Evolutionary conservation across 2,797 vertebrate genomes (phyloP).

Genomic region (Notolabrus celidotus): DNA sequence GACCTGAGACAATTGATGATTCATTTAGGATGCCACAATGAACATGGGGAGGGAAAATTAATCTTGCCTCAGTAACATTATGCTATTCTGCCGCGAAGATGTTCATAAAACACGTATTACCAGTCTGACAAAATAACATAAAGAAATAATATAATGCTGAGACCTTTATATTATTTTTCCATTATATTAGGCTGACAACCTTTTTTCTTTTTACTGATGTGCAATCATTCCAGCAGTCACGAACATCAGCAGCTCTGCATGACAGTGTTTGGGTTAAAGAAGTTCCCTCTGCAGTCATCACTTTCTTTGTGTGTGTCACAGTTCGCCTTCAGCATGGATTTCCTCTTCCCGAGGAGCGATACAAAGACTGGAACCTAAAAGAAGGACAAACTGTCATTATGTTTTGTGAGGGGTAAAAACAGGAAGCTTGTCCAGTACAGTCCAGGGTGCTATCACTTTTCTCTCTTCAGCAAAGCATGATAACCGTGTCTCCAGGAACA

Average conservation of each 20-base stretch:
- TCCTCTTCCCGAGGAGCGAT: slow-evolving; percentile 64
- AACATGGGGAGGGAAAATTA: slow-evolving; percentile 57
- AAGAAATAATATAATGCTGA: slow-evolving; percentile 5
- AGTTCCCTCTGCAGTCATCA: slow-evolving; percentile 51
- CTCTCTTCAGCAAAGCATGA: slow-evolving; percentile 32
- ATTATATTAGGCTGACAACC: slow-evolving; percentile 1
- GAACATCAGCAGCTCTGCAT: slow-evolving; percentile 14
- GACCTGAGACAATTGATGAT: slow-evolving; percentile 81
- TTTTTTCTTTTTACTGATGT: slow-evolving; percentile 8
- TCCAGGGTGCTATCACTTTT: slow-evolving; percentile 62
- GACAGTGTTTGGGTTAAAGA: slow-evolving; percentile 27
- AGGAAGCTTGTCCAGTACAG: slow-evolving; percentile 52
- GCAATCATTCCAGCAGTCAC: slow-evolving; percentile 4
- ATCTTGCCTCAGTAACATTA: slow-evolving; percentile 38
- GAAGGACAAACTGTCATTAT: slow-evolving; percentile 49
- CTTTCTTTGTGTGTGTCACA: slow-evolving; percentile 30
- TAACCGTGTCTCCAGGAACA: slow-evolving; percentile 29
- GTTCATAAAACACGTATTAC: slow-evolving; percentile 40
- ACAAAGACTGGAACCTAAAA: slow-evolving; percentile 57
- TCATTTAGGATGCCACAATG: slow-evolving; percentile 67
- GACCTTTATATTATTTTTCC: not conserved
- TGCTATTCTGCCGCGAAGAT: slow-evolving; percentile 53
- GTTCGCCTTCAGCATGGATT: slow-evolving; percentile 46
- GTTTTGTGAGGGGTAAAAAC: slow-evolving; percentile 55
- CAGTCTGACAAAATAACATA: slow-evolving; percentile 3